phyloP scores from a whole-genome alignment of 2,113 vertebrate species.

The Hydrochoerus hydrochaeris region DNA sequence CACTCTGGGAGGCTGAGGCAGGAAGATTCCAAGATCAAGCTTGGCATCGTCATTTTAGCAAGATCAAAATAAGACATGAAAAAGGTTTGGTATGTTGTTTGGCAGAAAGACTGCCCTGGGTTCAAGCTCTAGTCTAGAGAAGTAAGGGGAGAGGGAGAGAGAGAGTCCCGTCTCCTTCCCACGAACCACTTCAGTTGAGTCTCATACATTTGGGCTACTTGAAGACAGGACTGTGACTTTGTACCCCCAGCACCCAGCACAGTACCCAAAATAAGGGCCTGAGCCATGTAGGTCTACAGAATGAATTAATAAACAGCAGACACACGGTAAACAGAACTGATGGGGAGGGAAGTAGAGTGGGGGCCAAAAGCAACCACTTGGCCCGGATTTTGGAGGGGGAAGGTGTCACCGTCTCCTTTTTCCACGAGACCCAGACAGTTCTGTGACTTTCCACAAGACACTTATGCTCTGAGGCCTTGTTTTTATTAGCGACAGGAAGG shows the following conservation, averaged over 20 bases:
- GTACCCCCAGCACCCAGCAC: too few relatives aligned
- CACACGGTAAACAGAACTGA: neutral
- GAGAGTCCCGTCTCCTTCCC: neutral
- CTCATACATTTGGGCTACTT: neutral
- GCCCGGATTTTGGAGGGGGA: neutral
- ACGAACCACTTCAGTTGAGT: neutral
- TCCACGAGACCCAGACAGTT: neutral
- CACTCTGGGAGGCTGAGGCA: neutral
- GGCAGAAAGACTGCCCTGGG: neutral
- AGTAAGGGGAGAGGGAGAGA: neutral
- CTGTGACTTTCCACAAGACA: neutral
- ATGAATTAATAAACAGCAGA: neutral
- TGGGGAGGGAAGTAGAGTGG: neutral
- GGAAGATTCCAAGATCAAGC: neutral
- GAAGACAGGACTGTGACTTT: neutral
- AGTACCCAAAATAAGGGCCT: neutral
- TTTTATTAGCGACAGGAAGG: neutral
- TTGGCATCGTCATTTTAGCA: neutral
- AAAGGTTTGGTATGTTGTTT: neutral
- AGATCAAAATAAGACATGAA: neutral
- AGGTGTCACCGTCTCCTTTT: neutral
- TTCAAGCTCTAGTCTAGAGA: neutral
- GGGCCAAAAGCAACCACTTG: neutral
- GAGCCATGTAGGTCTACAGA: neutral
- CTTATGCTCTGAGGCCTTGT: neutral